Conservation (phyloP, 2,797 vertebrate species). For the Heteromormyrus szaboi region DNA sequence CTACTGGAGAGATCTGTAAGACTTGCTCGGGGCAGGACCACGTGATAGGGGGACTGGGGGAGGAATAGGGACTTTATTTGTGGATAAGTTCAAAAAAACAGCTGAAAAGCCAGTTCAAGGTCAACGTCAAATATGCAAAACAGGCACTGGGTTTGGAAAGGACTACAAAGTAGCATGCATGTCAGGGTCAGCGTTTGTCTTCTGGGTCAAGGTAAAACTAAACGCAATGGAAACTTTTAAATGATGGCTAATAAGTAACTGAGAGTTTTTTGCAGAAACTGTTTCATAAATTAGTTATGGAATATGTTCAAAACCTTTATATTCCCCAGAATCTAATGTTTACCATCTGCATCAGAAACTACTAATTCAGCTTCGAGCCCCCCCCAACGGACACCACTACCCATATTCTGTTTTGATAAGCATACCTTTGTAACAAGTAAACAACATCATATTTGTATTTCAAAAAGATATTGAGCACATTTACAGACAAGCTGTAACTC, state of each 20-base stretch:
- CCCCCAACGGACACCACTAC: not conserved
- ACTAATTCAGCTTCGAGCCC: not conserved
- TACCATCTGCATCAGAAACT: not conserved
- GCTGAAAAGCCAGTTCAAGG: not conserved
- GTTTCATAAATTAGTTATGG: not conserved
- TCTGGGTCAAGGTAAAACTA: not conserved
- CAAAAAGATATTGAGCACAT: not conserved
- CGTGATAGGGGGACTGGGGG: not conserved
- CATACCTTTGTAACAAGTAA: not conserved
- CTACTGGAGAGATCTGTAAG: not conserved
- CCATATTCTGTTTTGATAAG: not conserved
- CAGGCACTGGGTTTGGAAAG: not conserved
- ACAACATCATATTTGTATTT: not conserved
- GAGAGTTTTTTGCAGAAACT: not conserved
- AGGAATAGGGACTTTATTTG: not conserved
- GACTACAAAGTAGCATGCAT: not conserved
- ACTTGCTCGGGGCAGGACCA: not conserved
- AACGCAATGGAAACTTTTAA: not conserved
- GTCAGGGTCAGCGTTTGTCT: not conserved
- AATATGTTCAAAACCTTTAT: not conserved
- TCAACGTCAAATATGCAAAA: not conserved
- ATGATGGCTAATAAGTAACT: not conserved
- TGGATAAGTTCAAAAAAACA: not conserved
- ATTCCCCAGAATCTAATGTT: constrained; percentile 1
- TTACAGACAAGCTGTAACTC: not conserved